phyloP scores from a whole-genome alignment of 2,113 vertebrate species.

The Halichoerus grypus region DNA sequence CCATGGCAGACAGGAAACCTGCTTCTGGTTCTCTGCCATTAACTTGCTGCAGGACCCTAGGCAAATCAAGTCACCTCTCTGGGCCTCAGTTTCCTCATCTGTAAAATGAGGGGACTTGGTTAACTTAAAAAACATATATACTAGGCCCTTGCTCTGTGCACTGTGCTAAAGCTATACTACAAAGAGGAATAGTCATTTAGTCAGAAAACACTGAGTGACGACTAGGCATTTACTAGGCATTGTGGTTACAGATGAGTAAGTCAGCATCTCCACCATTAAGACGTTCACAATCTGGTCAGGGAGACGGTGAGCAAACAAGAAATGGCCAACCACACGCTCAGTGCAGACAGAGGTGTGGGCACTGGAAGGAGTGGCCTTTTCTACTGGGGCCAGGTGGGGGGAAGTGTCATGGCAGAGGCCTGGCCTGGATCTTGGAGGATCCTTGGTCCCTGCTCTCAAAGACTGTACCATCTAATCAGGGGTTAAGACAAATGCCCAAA shows the following conservation, averaged over 20 bases:
- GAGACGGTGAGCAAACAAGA: neutral
- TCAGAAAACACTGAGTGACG: neutral
- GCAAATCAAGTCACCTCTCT: neutral
- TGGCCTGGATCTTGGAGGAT: neutral
- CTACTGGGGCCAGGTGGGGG: no score
- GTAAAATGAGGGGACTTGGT: neutral
- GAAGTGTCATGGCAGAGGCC: neutral
- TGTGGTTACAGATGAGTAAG: neutral
- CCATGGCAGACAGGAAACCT: neutral
- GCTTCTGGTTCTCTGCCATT: neutral
- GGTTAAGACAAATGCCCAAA: neutral
- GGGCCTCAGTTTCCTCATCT: slow-evolving; percentile 45
- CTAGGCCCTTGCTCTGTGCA: neutral
- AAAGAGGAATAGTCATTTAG: neutral
- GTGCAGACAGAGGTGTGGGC: neutral
- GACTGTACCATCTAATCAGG: neutral
- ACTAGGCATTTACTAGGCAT: neutral
- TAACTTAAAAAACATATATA: neutral
- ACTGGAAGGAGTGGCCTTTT: neutral
- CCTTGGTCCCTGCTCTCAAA: neutral
- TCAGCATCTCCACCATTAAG: neutral
- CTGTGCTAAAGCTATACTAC: neutral
- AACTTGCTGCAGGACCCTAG: neutral
- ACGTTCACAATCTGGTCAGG: neutral
- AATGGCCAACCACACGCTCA: neutral